A percentile compares a stretch with the other conserved stretches of the same genome.
These are phyloP conservation scores for Pao palembangensis DNA, from an alignment of 2,113 vertebrate genomes.

Conservation along the genomic window DNA sequence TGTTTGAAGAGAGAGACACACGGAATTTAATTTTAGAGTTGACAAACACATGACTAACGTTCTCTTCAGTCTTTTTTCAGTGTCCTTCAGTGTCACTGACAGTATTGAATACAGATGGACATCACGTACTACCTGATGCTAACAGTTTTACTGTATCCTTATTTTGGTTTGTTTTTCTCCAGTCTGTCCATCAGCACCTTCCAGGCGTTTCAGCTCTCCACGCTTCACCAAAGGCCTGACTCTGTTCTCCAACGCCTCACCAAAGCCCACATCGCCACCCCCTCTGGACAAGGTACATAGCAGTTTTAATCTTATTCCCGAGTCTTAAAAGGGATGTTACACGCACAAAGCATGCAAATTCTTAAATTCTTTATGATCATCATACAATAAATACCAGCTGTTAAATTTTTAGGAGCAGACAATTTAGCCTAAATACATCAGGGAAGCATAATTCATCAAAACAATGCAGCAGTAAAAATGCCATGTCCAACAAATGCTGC, in stretches of 20 bases:
- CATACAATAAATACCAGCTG: not conserved
- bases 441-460: conserved; percentile 26
- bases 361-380: conserved; percentile 4
- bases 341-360: conserved; percentile 2
- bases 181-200: conserved; percentile 79
- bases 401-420: conserved; percentile 10
- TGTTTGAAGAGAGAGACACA: conserved; percentile 7
- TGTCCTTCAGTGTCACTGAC: conserved; percentile 26
- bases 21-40: too few species aligned
- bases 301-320: conserved; percentile 2
- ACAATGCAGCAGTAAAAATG: conserved; percentile 46
- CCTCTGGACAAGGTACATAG: conserved; percentile 58
- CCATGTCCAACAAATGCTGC: conserved; percentile 22
- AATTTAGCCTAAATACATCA: too few species aligned
- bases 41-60: not conserved
- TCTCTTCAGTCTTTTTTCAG: conserved; percentile 16
- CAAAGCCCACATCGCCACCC: conserved; percentile 41
- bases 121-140: conserved; percentile 35
- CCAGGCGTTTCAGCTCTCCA: conserved; percentile 75
- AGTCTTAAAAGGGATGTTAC: conserved; percentile 9
- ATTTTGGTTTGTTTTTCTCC: conserved; percentile 8
- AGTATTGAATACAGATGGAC: conserved; percentile 26
- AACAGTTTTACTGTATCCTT: conserved; percentile 23
- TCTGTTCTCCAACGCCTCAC: conserved; percentile 66
- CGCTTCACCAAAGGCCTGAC: conserved; percentile 79